Base-by-base conservation (phyloP, 2,113 vertebrate genomes). In the Hypanus sabinus region DNA sequence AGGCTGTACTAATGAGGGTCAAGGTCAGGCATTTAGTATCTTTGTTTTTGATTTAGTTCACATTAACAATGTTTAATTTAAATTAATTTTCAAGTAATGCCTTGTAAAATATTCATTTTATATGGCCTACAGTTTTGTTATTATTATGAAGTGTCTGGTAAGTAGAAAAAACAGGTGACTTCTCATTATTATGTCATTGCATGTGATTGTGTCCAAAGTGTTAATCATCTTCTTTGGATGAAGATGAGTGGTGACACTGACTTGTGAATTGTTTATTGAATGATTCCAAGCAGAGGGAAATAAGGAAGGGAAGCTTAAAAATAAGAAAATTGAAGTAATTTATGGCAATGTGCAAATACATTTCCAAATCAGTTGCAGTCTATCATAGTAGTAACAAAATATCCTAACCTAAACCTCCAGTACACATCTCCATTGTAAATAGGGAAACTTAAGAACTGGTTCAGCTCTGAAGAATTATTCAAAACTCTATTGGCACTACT, bases 101-200 rank as follows among this genome's bases (percentile, higher is more conserved):
- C 75, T 76, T 30, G 30, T 76, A 14, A 30, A 83, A 90, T 91
- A n/a, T 33, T 68, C 60, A 27, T 9, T 55, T 73, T 73, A 36
- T 11, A 93, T 73, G 46, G 68, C 22, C 71, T 38, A 73, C 73
- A 68, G 30, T 24, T 73, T 93, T 20, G 62, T 60, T 62, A 71
- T 92, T 33, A 92, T 92, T 71, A 10, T n/a, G 68, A 92, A 92
- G 6, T 92, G 33, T 68, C 62, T 70, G 62, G 38, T 92, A 46
- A 92, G 68, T 92, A 20, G n/a, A 92, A 71, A 70, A 68, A 91
- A 36, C 65, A 11, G n/a, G n/a, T 70, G 65, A 65, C 57, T 70
- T 90, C 65, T 30, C 62, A 68, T 70, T 36, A 92, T 71, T 92
- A 20, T 38, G 62, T 90, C 62, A 71, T 22, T 70, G 65, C 70